Conservation (phyloP, 2,797 vertebrate species). For the Poeciliopsis gracilis region DNA sequence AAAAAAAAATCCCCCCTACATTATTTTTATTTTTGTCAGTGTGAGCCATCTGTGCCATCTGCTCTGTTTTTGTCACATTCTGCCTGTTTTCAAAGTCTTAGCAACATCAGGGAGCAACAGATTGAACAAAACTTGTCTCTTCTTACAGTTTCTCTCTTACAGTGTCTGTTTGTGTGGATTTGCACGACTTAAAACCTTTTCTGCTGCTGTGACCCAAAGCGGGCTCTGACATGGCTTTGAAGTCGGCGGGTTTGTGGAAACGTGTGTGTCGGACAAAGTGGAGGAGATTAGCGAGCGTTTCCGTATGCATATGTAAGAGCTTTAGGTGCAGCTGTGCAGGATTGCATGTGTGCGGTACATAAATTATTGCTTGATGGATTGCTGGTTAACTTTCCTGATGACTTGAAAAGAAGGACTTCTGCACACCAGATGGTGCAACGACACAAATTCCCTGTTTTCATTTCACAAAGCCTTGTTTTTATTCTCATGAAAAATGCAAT, state of each 20-base stretch:
- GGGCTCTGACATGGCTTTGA: background rate
- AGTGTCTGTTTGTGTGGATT: conserved; percentile 8
- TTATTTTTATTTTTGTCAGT: background rate
- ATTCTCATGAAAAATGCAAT: conserved; percentile 2
- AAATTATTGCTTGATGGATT: conserved; percentile 38
- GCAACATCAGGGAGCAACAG: conserved; percentile 25
- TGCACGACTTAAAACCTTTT: conserved; percentile 1
- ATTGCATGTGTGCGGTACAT: conserved; percentile 14
- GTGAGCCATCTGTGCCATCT: conserved; percentile 1
- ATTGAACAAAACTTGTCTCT: conserved; percentile 11
- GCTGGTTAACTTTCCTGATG: conserved; percentile 10
- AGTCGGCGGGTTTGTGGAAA: background rate
- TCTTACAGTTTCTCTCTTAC: background rate
- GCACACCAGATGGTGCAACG: conserved; percentile 33
- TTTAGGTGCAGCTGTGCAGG: conserved; percentile 29
- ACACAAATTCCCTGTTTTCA: conserved; percentile 6
- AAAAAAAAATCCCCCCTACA: background rate
- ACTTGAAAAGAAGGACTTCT: conserved; percentile 21
- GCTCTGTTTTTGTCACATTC: conserved; percentile 1
- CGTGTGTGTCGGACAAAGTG: conserved; percentile 17
- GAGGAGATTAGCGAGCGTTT: conserved; percentile 30
- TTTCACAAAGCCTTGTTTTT: background rate
- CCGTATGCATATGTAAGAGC: conserved; percentile 25
- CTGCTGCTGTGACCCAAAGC: conserved; percentile 8
- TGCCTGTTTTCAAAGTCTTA: conserved; percentile 20